These are phyloP conservation scores for Lasioglossum morio DNA, from an alignment of 2,888 invertebrate genomes.

Conservation along the genomic window DNA sequence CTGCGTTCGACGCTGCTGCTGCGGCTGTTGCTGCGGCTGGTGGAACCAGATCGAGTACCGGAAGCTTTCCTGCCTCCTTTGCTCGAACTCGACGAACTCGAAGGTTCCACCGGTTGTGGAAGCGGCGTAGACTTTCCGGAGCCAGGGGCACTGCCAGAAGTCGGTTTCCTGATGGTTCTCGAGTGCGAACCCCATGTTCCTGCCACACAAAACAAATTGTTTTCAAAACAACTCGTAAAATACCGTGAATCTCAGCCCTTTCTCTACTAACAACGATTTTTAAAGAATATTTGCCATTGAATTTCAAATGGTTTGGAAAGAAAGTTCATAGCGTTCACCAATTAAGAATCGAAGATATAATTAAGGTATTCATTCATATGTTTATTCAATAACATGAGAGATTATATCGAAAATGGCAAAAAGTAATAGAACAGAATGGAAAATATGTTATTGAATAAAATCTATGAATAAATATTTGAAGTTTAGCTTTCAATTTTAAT, in stretches of 20 bases:
- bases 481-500: no score
- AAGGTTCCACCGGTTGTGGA: constrained; percentile 75
- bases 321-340: no score
- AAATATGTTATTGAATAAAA: no score
- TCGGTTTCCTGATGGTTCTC: constrained; percentile 76
- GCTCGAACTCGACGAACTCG: constrained; percentile 76
- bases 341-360: no score
- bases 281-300: background rate
- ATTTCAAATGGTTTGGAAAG: no score
- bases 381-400: no score
- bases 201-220: constrained; percentile 36
- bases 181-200: constrained; percentile 83
- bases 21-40: constrained; percentile 81
- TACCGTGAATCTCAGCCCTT: no score
- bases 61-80: constrained; percentile 78
- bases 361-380: no score
- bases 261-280: no score
- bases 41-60: constrained; percentile 84
- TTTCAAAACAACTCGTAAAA: background rate
- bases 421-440: no score
- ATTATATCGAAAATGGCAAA: no score
- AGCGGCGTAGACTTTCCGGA: constrained; percentile 82
- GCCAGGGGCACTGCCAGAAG: constrained; percentile 79
- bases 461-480: no score
- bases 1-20: constrained; percentile 82